Evolutionary conservation across 2,113 vertebrate species (phyloP).

Genomic region (Callorhinus ursinus): DNA sequence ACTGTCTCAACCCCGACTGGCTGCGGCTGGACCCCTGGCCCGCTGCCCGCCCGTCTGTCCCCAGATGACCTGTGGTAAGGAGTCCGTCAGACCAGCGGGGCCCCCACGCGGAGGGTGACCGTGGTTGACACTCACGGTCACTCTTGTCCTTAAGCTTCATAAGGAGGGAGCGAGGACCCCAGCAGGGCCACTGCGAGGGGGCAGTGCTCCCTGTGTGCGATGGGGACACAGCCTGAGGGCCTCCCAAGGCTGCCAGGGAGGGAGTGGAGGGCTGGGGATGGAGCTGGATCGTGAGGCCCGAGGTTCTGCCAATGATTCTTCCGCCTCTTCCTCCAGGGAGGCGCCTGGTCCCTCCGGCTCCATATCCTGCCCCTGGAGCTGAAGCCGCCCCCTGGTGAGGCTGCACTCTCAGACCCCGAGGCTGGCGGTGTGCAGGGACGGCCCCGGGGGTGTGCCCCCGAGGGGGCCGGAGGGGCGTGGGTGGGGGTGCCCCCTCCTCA

Average conservation of each 20-base stretch:
- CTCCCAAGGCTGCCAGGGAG: not conserved
- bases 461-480: fast-evolving
- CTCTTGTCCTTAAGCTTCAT: not conserved
- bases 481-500: fast-evolving
- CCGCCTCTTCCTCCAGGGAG: fast-evolving
- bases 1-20: fast-evolving
- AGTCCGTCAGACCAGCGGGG: fast-evolving
- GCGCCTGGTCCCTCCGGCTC: fast-evolving
- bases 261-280: fast-evolving
- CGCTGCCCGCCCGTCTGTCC: not conserved
- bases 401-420: not conserved
- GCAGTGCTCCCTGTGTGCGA: fast-evolving
- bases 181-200: fast-evolving
- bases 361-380: fast-evolving
- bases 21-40: not conserved
- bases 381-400: fast-evolving
- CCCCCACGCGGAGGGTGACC: not conserved
- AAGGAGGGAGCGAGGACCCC: not conserved
- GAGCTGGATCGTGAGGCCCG: fast-evolving
- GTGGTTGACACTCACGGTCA: not conserved
- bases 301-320: fast-evolving
- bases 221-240: not conserved
- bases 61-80: not conserved
- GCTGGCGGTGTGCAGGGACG: not conserved
- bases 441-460: not conserved